Evolutionary conservation across 30 jellyfish, hydroid and myxozoan genomes (phyloP), one percentile per base, ranked within the genome.

Genomic region (Hydractinia symbiolongicarpus): DNA sequence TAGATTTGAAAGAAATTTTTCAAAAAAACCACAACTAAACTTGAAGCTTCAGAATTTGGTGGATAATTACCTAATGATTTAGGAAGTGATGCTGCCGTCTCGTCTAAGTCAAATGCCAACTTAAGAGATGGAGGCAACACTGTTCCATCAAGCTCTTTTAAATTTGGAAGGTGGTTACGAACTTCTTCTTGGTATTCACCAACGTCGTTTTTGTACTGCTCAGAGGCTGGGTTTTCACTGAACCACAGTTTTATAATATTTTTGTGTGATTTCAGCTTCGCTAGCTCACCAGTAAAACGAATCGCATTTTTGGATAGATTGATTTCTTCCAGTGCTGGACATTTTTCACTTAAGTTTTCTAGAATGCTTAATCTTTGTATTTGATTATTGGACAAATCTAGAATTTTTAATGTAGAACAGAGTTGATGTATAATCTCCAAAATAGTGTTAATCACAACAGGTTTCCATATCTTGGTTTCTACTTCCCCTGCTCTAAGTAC

Each of bases 111-210:
- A 74, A 19, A 30, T 30, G 44, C 44, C 30, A 84, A 88, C 70
- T 66, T 79, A 6, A 90, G 85, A 16, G 97, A 85, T 15, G 95
- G 91, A 9, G 97, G 97, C 51, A 90, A 67, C 73, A 71, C 54
- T 9, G 57, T 76, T 6, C 97, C 97, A 77, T 90, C 97, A 88
- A 85, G 84, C 71, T 77, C 85, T 77, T 52, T 66, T 30, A 77
- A 30, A 60, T 60, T 61, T 9, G 85, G 85, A 19, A 77, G 53
- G 4, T 77, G 76, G 30, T 66, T 57, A 44, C 85, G 79, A 54
- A 77, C 58, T 40, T 52, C 79, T 9, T 52, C n/a, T 52, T 20
- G 17, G 55, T 77, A 77, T 9, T 55, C 85, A 53, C 53, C 51
- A 60, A 54, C 53, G 55, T 77, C 85, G 44, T 44, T 49, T 56